Evolutionary conservation across 2,888 invertebrate species (phyloP).

Genomic region (Drosophila colorata): DNA sequence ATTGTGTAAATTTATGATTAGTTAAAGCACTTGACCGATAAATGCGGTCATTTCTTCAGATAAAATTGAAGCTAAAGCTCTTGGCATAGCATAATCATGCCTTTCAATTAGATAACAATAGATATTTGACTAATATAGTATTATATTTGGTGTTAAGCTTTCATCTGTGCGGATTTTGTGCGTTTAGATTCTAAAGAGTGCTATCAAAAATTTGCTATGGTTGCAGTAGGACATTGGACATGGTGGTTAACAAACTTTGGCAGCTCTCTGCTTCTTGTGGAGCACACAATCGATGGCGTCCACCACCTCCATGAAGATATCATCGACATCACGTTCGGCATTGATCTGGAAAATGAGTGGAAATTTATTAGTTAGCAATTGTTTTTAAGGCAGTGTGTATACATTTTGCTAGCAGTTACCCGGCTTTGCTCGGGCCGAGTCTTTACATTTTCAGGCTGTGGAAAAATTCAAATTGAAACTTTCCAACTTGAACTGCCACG

Average conservation of each 20-base stretch:
- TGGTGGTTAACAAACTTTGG: slow-evolving; percentile 50
- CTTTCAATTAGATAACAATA: slow-evolving; percentile 21
- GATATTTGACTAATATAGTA: slow-evolving; percentile 22
- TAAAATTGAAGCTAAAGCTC: slow-evolving; percentile 47
- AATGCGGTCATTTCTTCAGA: slow-evolving; percentile 2
- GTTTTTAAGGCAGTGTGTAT: not conserved
- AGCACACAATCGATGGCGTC: slow-evolving; percentile 87
- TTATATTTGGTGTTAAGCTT: slow-evolving; percentile 46
- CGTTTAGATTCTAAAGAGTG: slow-evolving; percentile 34
- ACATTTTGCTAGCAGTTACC: too few species aligned
- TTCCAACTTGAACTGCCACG: too few species aligned
- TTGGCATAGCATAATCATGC: slow-evolving; percentile 21
- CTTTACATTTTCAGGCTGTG: too few species aligned
- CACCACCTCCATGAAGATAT: slow-evolving; percentile 91
- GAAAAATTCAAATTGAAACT: too few species aligned
- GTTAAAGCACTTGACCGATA: slow-evolving; percentile 29
- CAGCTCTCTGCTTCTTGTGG: slow-evolving; percentile 73
- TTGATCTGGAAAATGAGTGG: slow-evolving; percentile 88
- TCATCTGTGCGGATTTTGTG: slow-evolving; percentile 41
- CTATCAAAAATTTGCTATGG: slow-evolving; percentile 28
- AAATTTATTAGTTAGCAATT: not conserved
- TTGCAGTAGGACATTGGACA: slow-evolving; percentile 12
- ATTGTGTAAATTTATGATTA: slow-evolving; percentile 18
- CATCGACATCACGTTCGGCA: slow-evolving; percentile 91
- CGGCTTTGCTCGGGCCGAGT: too few species aligned